Evolutionary conservation across 1,140 invertebrate genomes (phyloP).

Genomic region (Lethrus apterus): DNA sequence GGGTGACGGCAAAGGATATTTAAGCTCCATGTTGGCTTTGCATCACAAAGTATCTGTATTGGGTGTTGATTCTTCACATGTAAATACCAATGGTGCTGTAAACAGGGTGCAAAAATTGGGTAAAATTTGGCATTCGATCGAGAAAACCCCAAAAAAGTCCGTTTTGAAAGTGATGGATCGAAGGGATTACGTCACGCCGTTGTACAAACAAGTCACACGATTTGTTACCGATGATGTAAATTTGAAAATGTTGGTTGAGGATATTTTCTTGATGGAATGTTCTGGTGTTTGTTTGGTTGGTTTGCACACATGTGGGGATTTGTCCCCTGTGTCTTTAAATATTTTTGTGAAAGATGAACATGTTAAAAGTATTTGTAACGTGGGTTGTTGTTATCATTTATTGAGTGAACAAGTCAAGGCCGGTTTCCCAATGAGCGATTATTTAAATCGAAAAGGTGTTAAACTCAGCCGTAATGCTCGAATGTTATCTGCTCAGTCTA

Average conservation of each 20-base stretch:
- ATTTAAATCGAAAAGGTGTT: slow-evolving; percentile 48
- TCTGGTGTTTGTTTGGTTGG: slow-evolving; percentile 57
- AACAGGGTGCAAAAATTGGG: slow-evolving; percentile 54
- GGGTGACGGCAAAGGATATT: slow-evolving; percentile 80
- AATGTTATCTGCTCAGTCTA: slow-evolving; percentile 74
- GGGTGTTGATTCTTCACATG: slow-evolving; percentile 65
- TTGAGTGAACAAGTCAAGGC: slow-evolving; percentile 56
- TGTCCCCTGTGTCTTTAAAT: slow-evolving; percentile 66
- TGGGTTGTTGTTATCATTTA: slow-evolving; percentile 88
- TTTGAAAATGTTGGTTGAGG: slow-evolving; percentile 43
- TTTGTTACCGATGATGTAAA: slow-evolving; percentile 46
- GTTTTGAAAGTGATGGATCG: slow-evolving; percentile 19
- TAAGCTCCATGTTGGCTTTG: slow-evolving; percentile 65
- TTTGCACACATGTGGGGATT: slow-evolving; percentile 83
- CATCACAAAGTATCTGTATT: slow-evolving; percentile 64
- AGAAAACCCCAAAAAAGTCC: slow-evolving; percentile 23
- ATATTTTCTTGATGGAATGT: slow-evolving; percentile 41
- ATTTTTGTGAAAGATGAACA: slow-evolving; percentile 56
- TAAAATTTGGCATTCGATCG: slow-evolving; percentile 44
- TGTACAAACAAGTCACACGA: slow-evolving; percentile 44
- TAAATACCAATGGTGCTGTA: slow-evolving; percentile 57
- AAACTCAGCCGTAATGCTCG: slow-evolving; percentile 67
- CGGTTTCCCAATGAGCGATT: slow-evolving; percentile 63
- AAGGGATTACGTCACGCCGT: slow-evolving; percentile 15
- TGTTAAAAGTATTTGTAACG: slow-evolving; percentile 62